Conservation (phyloP, 2,797 vertebrate genomes). For the Avahi laniger region DNA sequence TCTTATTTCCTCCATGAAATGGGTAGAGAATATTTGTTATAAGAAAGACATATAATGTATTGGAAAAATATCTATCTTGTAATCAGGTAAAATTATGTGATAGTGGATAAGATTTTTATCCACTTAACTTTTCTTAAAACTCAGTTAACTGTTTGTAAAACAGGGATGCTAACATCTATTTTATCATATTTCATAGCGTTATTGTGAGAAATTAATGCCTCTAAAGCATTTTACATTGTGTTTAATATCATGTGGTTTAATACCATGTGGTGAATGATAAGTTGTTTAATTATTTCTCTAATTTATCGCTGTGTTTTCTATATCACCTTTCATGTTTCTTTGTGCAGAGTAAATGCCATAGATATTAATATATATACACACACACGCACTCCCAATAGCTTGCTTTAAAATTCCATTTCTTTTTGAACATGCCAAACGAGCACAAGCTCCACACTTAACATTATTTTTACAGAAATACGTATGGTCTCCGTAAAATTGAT, state of each 20-base stretch:
- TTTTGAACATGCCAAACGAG: slow-evolving; percentile 23
- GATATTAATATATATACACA: too few species aligned
- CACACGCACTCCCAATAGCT: background rate
- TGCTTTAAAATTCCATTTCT: slow-evolving; percentile 17
- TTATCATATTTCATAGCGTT: background rate
- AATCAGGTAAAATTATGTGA: background rate
- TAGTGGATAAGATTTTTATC: background rate
- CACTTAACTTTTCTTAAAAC: background rate
- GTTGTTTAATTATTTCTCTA: background rate
- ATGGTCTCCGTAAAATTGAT: slow-evolving; percentile 37
- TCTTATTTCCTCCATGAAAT: background rate
- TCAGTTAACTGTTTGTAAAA: background rate
- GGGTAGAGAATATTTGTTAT: background rate
- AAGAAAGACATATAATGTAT: background rate
- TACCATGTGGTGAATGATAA: background rate
- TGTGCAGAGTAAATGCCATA: background rate
- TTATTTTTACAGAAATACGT: slow-evolving; percentile 32
- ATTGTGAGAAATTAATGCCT: background rate
- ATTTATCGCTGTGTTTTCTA: background rate
- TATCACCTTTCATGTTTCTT: background rate
- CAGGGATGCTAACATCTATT: background rate
- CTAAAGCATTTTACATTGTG: background rate
- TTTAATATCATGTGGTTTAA: background rate
- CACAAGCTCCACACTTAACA: background rate
- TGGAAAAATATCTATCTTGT: background rate